phyloP scores from a whole-genome alignment of 2,888 invertebrate species.

The Lithophane semibrunnea region DNA sequence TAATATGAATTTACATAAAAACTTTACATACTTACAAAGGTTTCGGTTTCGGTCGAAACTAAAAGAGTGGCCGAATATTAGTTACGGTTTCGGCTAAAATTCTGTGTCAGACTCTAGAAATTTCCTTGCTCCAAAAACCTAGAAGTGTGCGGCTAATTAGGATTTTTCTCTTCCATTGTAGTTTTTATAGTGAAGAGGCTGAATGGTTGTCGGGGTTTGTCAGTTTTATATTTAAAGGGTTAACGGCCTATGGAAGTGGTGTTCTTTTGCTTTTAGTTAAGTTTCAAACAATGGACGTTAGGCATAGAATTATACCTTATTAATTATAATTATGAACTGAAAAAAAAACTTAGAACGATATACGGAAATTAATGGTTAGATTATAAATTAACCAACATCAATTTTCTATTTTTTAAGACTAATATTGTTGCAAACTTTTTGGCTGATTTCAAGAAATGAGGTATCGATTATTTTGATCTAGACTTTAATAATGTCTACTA shows the following conservation, averaged over 20 bases:
- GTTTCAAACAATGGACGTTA: background rate
- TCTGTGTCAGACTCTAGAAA: background rate
- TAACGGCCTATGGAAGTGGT: constrained; percentile 7
- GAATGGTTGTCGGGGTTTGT: constrained; percentile 30
- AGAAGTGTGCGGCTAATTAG: constrained; percentile 62
- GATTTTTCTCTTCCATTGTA: constrained; percentile 48
- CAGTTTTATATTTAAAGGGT: constrained; percentile 15
- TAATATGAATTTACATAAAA: background rate
- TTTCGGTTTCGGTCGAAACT: background rate
- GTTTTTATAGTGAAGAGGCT: constrained; percentile 12
- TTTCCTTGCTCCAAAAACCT: constrained; percentile 57
- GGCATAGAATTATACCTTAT: too few relatives aligned
- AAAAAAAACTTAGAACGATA: background rate
- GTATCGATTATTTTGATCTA: background rate
- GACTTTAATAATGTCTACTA: background rate
- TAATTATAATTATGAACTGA: too few relatives aligned
- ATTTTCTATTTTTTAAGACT: too few relatives aligned
- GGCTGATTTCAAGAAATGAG: too few relatives aligned
- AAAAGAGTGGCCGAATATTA: background rate
- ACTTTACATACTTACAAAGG: background rate
- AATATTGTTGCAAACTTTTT: too few relatives aligned
- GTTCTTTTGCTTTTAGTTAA: background rate
- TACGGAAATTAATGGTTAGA: background rate
- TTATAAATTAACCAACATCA: too few relatives aligned
- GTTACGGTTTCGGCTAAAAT: background rate